These are phyloP conservation scores for Globodera ellingtonae DNA, from an alignment of 1,140 invertebrate species.

Conservation along the genomic window DNA sequence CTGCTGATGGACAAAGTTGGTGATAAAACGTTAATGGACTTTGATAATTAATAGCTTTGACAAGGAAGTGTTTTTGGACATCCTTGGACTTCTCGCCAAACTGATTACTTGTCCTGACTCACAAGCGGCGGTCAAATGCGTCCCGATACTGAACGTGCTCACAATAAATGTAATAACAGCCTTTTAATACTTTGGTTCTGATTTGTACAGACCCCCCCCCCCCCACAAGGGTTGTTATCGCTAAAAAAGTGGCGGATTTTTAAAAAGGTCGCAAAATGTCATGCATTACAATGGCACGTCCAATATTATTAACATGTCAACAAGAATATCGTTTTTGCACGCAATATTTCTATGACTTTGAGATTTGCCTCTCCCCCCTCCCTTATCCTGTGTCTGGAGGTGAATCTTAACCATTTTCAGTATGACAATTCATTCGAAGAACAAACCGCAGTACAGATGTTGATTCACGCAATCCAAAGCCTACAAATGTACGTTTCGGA, in stretches of 20 bases:
- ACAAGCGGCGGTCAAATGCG: slow-evolving; percentile 40
- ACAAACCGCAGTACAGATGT: slow-evolving; percentile 35
- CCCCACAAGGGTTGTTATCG: too few relatives aligned
- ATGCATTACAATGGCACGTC: too few relatives aligned
- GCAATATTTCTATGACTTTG: too few relatives aligned
- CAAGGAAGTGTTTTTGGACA: slow-evolving; percentile 44
- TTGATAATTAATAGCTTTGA: not conserved
- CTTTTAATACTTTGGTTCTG: not conserved
- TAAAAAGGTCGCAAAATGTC: too few relatives aligned
- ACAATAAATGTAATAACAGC: slow-evolving; percentile 22
- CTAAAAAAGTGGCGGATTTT: too few relatives aligned
- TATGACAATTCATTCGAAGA: slow-evolving; percentile 43
- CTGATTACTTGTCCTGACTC: slow-evolving; percentile 55
- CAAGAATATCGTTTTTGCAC: too few relatives aligned
- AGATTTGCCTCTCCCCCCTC: too few relatives aligned
- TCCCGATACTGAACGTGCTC: slow-evolving; percentile 49
- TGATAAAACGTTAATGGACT: slow-evolving; percentile 22
- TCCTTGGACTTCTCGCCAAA: slow-evolving; percentile 36
- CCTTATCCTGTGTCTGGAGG: too few relatives aligned
- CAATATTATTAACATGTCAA: not conserved
- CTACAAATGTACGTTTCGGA: slow-evolving; percentile 54
- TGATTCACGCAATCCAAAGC: slow-evolving; percentile 42
- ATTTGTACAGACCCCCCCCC: too few relatives aligned
- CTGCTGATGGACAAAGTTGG: slow-evolving; percentile 39
- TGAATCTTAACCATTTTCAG: slow-evolving; percentile 39